Evolutionary conservation across 1,140 invertebrate species (phyloP), one percentile per base, ranked within the genome.

Genomic region (Neodiprion fabricii): DNA sequence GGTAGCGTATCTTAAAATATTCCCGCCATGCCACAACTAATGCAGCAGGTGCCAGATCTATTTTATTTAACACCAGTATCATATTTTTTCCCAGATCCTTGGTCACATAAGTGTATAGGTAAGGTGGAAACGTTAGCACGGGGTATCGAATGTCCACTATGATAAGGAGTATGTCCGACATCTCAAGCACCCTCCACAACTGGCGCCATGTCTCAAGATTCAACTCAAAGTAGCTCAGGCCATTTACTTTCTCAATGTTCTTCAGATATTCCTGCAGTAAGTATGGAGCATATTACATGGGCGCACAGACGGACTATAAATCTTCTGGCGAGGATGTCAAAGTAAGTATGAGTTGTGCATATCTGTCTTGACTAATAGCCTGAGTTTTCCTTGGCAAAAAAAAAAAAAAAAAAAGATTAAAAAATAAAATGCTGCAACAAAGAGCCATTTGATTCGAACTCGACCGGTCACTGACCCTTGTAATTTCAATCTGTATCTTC

Each of bases 121-220:
- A 95, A 0, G 97, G 96, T 1, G 97, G 96, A 86, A 99, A 98
- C 91, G 97, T 95, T 79, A 95, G 83, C 82, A 95, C 94, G 8
- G 95, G 91, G 89, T 92, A 96, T 79, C 96, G 89, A 50, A 96
- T 93, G 82, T 98, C 96, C 0, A 96, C 93, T 78, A 98, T 95
- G 10, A 96, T 89, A 1, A 98, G 88, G 1, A 98, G 80, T 72
- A 98, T 90, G 80, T 98, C 96, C 9, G 95, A 95, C 91, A 97
- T 96, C 87, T 98, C 97, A 10, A 96, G 82, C 1, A 98, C 96
- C 74, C 96, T 89, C 97, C 97, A 98, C 61, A 98, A 85, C 82
- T 98, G 97, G 28, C 97, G 85, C 97, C 97, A 98, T 0, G 96
- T 97, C 88, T 98, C 96, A 76, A 98, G 86, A 88, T 98, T 98